Evolutionary conservation across 2,113 vertebrate species (phyloP).

Genomic region (Mionectes macconnelli): DNA sequence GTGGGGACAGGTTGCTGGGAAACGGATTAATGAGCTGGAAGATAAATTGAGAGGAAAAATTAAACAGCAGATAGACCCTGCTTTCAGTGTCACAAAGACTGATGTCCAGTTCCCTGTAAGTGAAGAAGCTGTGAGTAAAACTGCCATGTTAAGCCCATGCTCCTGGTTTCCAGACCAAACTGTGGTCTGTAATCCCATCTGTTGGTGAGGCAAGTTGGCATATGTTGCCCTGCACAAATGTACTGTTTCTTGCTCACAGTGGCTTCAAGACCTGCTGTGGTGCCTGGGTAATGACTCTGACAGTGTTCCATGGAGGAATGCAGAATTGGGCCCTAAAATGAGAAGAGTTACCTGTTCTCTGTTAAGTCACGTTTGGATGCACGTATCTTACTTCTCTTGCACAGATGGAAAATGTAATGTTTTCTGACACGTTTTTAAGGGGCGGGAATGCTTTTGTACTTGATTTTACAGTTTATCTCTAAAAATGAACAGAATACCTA

Average conservation of each 20-base stretch:
- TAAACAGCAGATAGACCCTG: conserved; percentile 68
- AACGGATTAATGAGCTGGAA: conserved; percentile 70
- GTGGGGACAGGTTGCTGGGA: conserved; percentile 68
- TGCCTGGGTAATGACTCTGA: neutral
- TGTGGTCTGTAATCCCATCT: neutral
- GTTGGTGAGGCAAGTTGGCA: neutral
- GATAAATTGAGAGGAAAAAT: conserved; percentile 68
- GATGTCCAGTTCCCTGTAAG: conserved; percentile 48
- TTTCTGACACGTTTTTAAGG: neutral
- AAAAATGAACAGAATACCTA: neutral
- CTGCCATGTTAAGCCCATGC: neutral
- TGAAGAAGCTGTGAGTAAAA: conserved; percentile 25
- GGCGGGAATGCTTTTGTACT: neutral
- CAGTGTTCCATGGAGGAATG: neutral
- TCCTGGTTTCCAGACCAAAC: neutral
- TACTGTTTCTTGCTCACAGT: neutral
- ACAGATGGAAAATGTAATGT: neutral
- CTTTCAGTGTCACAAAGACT: conserved; percentile 61
- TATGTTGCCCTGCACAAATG: fast-evolving
- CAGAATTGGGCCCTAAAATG: neutral
- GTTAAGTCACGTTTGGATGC: neutral
- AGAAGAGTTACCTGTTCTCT: neutral
- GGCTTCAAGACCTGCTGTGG: neutral
- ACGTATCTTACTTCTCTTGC: neutral
- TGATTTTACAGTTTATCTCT: neutral